Evolutionary conservation across 2,888 invertebrate species (phyloP).

Genomic region (Macaria liturata): DNA sequence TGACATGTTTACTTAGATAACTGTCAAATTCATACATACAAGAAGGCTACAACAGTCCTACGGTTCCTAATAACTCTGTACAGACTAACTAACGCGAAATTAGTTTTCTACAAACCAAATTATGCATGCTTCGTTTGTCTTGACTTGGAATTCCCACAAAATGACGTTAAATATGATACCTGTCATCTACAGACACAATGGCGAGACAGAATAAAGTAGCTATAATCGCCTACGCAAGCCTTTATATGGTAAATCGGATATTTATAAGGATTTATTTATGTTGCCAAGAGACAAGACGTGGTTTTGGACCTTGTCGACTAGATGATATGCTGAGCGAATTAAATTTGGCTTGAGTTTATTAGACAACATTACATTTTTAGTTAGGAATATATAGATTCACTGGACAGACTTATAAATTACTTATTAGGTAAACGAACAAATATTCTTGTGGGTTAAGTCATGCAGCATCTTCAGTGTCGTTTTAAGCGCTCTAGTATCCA

Average conservation of each 20-base stretch:
- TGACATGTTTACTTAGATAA: no score
- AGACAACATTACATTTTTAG: no score
- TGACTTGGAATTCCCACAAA: constrained; percentile 32
- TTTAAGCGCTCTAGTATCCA: no score
- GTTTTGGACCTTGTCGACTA: constrained; percentile 6
- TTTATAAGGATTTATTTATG: constrained; percentile 16
- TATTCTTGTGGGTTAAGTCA: no score
- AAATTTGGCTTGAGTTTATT: no score
- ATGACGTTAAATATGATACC: constrained; percentile 26
- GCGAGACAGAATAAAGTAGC: constrained; percentile 22
- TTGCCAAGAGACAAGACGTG: constrained; percentile 1
- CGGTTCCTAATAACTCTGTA: no score
- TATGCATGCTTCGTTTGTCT: constrained; percentile 21
- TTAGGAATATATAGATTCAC: no score
- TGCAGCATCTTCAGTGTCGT: no score
- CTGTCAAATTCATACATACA: no score
- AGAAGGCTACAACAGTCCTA: no score
- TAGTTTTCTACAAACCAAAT: constrained; percentile 17
- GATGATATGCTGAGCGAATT: constrained; percentile 1
- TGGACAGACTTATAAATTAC: no score
- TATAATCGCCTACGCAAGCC: constrained; percentile 30
- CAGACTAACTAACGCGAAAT: constrained; percentile 15
- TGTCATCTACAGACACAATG: constrained; percentile 33
- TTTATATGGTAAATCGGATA: constrained; percentile 26
- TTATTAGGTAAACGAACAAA: no score